Percentiles rank a stretch among this genome's conserved stretches.
These are phyloP conservation scores for Threskiornis aethiopicus DNA, from an alignment of 2,797 vertebrate species.

Conservation along the genomic window DNA sequence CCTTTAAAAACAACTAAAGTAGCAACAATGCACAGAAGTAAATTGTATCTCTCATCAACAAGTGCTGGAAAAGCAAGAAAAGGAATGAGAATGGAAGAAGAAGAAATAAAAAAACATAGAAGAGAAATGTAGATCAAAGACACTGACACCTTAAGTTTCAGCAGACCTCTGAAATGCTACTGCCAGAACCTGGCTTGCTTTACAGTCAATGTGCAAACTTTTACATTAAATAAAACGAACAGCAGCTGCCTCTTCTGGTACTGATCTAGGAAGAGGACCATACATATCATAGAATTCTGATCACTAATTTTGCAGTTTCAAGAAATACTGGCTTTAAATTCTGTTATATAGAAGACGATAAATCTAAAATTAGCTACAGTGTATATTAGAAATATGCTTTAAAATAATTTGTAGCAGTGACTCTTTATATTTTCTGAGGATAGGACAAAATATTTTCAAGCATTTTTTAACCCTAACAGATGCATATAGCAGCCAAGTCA, in stretches of 20 bases:
- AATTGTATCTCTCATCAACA: background rate
- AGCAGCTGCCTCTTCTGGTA: background rate
- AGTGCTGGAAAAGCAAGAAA: background rate
- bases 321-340: background rate
- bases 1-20: background rate
- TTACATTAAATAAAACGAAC: background rate
- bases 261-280: background rate
- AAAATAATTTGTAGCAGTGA: background rate
- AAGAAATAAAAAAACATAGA: rapidly evolving
- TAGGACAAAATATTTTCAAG: background rate
- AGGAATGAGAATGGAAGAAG: background rate
- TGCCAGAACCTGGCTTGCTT: background rate
- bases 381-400: background rate
- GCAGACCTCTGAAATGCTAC: background rate
- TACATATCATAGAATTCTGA: background rate
- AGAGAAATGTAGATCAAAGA: background rate
- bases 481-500: background rate
- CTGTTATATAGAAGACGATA: background rate
- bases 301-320: background rate
- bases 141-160: background rate
- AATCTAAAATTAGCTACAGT: background rate
- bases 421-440: background rate
- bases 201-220: background rate
- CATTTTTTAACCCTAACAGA: background rate
- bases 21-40: background rate